Conservation (phyloP, 2,797 vertebrate species). For the Leucoraja ocellata region DNA sequence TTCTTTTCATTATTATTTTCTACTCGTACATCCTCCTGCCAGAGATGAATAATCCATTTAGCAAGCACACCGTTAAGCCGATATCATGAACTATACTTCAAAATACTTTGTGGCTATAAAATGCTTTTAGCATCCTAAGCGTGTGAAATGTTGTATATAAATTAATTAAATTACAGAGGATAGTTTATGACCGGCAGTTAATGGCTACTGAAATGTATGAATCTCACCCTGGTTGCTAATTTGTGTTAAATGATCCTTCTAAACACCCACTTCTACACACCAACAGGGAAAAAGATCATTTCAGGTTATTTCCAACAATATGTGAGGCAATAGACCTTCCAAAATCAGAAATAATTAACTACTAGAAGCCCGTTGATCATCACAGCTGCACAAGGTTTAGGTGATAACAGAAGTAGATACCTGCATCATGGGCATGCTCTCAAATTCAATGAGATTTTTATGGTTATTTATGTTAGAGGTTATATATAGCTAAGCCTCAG, state of each 20-base stretch:
- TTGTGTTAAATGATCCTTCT: neutral
- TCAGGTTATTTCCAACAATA: neutral
- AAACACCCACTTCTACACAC: neutral
- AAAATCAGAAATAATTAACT: neutral
- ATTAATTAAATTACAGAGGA: too few species aligned
- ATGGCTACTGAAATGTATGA: neutral
- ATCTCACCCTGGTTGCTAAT: neutral
- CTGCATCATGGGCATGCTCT: slow-evolving; percentile 38
- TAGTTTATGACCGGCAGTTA: neutral
- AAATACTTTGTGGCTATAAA: too few species aligned
- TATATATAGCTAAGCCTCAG: neutral
- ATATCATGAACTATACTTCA: neutral
- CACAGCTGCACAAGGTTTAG: slow-evolving; percentile 38
- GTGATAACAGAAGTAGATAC: slow-evolving; percentile 38
- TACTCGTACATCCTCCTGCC: too few species aligned
- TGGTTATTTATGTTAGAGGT: slow-evolving; percentile 40
- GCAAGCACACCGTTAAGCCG: neutral
- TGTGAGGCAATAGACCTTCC: neutral
- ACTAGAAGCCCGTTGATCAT: neutral
- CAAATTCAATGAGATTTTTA: slow-evolving; percentile 36
- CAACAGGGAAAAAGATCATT: neutral
- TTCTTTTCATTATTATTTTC: neutral
- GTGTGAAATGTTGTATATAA: too few species aligned
- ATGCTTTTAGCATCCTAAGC: too few species aligned
- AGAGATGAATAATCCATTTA: neutral